A percentile compares a stretch with the other conserved stretches of the same genome.
Evolutionary conservation across 2,888 invertebrate genomes (phyloP).

Genomic region (Cheilosia variabilis): DNA sequence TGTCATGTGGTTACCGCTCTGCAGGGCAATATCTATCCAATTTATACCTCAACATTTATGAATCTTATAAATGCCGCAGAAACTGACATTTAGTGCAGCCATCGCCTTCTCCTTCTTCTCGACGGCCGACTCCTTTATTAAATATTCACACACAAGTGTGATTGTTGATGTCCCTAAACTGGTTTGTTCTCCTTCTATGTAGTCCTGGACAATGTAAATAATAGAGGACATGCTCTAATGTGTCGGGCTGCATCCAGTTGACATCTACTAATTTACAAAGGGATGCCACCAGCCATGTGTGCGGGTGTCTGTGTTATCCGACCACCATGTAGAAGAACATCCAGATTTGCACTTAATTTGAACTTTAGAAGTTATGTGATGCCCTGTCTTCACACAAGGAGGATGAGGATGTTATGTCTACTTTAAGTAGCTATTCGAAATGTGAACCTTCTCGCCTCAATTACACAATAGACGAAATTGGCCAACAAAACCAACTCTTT

Average conservation of each 20-base stretch:
- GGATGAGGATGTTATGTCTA: slow-evolving; percentile 2
- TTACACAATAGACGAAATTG: background rate
- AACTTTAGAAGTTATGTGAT: slow-evolving; percentile 42
- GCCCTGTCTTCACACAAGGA: background rate
- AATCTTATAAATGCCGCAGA: slow-evolving; percentile 39
- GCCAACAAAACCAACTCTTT: background rate
- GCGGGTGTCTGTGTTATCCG: background rate
- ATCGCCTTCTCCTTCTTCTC: background rate
- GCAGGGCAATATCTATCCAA: slow-evolving; percentile 12
- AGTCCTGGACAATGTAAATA: slow-evolving; percentile 37
- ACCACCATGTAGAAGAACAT: background rate
- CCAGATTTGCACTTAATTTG: slow-evolving; percentile 22
- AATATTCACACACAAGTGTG: slow-evolving; percentile 38
- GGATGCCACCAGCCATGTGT: background rate
- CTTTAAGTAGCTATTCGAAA: background rate
- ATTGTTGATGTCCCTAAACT: slow-evolving; percentile 20
- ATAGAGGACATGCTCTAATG: slow-evolving; percentile 23
- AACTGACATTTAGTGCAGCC: slow-evolving; percentile 31
- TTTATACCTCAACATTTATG: slow-evolving; percentile 35
- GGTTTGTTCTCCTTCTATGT: slow-evolving; percentile 12
- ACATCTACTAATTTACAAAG: slow-evolving; percentile 43
- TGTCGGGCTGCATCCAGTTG: slow-evolving; percentile 19
- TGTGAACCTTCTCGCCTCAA: background rate
- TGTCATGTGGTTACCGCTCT: slow-evolving; percentile 27
- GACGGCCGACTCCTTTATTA: slow-evolving; percentile 7